A percentile compares a stretch with the other conserved stretches of the same genome.
phyloP scores from a whole-genome alignment of 2,797 vertebrate genomes.

The Micromesistius poutassou region DNA sequence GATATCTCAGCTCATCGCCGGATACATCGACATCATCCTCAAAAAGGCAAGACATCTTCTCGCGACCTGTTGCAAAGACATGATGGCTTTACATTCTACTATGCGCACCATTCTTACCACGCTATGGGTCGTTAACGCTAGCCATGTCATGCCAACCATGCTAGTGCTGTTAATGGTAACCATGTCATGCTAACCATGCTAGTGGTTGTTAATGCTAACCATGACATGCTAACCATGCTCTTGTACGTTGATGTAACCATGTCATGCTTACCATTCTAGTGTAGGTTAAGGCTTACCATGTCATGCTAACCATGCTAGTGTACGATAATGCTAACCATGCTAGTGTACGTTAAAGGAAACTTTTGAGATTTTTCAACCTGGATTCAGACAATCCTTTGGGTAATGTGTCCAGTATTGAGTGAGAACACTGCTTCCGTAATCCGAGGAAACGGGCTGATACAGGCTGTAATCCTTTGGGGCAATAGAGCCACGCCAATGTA shows the following conservation, averaged over 20 bases:
- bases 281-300: background rate
- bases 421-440: no score
- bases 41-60: conserved; percentile 82
- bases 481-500: no score
- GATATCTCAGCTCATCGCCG: conserved; percentile 97
- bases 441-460: no score
- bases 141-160: background rate
- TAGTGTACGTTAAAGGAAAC: background rate
- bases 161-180: background rate
- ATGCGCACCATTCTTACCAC: background rate
- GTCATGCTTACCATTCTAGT: background rate
- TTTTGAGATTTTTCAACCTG: no score
- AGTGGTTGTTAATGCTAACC: background rate
- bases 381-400: no score
- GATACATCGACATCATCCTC: conserved; percentile 98
- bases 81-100: background rate
- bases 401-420: no score
- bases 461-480: no score
- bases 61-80: background rate
- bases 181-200: background rate
- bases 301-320: background rate
- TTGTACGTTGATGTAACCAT: background rate
- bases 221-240: background rate
- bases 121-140: background rate
- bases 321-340: background rate